Evolutionary conservation across 2,113 vertebrate species (phyloP), one percentile per base, ranked within the genome.

Genomic region (Tyto alba): DNA sequence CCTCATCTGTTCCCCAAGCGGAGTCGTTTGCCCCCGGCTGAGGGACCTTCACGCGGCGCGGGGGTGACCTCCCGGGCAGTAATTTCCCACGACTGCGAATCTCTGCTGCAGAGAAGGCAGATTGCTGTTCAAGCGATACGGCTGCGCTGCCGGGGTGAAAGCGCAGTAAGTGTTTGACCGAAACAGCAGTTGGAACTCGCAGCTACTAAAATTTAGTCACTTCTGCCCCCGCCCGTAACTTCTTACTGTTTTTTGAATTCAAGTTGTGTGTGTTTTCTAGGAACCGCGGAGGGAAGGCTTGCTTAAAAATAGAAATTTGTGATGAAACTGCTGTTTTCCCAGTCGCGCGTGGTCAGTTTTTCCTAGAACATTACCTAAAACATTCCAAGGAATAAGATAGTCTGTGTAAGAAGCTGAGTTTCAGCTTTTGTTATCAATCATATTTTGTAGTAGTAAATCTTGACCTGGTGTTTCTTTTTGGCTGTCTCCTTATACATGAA

Each of bases 1-100:
- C 23, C 2, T 53, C 43, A 30, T 17, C 73, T 4, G 1, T 41
- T 68, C 71, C 85, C 16, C 2, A 11, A 13, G 20, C 0, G 0
- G 52, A 7, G 17, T 57, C 0, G 0, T 15, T 21, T 32, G 21
- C 20, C 41, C 32, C 45, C 50, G 41, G 13, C n/a, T 13, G 5
- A 48, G 41, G 67, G 22, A 14, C 13, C 78, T 20, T 10, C 2
- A 9, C 7, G 47, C 16, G 62, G 64, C 52, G 10, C 0, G 0
- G 36, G 3, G 55, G n/a, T n/a, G n/a, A n/a, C n/a, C 55, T 88
- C 50, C 73, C n/a, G 43, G 91, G 82, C 91, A 83, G 4, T 63
- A 30, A 3, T 75, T 69, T 66, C 62, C 71, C 40, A 10, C 1
- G 2, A 1, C 68, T 77, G 79, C 75, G n/a, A 64, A 66, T 76